Percentiles rank a stretch among this genome's conserved stretches.
phyloP scores from a whole-genome alignment of 2,797 vertebrate genomes.

The Spheniscus humboldti region DNA sequence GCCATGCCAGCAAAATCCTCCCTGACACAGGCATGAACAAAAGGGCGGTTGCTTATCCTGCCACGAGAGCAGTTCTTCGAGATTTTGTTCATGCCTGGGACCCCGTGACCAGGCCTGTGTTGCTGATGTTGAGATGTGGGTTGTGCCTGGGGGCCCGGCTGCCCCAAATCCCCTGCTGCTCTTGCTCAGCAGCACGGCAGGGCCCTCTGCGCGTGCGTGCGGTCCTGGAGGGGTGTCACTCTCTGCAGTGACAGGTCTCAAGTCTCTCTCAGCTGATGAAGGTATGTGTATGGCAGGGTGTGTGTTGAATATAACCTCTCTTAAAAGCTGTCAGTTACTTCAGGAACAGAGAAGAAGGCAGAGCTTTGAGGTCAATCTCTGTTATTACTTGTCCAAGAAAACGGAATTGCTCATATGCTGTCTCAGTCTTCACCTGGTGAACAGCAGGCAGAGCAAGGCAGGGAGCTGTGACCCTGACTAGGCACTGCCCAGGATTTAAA shows the following conservation, averaged over 20 bases:
- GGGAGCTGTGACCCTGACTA: neutral
- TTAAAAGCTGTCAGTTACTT: neutral
- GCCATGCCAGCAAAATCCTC: fast-evolving
- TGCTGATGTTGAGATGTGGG: neutral
- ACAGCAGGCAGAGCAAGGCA: neutral
- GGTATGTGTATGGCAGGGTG: fast-evolving
- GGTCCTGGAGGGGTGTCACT: neutral
- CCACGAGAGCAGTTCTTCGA: fast-evolving
- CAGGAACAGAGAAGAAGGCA: neutral
- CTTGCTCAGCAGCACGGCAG: neutral
- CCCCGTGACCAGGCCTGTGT: neutral
- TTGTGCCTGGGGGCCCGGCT: neutral
- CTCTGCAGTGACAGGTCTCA: neutral
- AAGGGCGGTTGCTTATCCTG: neutral
- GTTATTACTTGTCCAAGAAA: neutral
- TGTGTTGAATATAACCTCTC: neutral
- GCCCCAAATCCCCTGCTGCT: neutral
- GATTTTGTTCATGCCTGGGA: neutral
- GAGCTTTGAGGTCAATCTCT: neutral
- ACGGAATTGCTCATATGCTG: fast-evolving
- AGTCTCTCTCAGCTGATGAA: neutral
- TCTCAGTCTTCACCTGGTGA: neutral
- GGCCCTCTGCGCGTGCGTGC: fast-evolving
- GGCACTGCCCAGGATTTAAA: neutral
- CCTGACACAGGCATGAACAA: neutral